Evolutionary conservation across 2,797 vertebrate genomes (phyloP).

Genomic region (Ceryle rudis): DNA sequence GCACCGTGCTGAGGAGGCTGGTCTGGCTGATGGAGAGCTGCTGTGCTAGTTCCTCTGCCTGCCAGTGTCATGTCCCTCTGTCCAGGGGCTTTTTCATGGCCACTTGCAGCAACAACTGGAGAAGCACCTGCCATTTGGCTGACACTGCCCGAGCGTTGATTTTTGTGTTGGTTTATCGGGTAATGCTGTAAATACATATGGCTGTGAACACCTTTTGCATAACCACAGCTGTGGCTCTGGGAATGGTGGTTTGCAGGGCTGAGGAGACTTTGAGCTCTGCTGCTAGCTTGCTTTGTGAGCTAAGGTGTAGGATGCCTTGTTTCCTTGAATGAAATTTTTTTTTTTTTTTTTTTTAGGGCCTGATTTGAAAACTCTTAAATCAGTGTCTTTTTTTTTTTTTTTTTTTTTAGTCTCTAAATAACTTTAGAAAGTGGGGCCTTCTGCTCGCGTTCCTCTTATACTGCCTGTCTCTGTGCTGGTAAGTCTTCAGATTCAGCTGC

Average conservation of each 20-base stretch:
- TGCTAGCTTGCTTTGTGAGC: neutral
- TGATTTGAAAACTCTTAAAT: neutral
- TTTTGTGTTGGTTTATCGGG: constrained; percentile 21
- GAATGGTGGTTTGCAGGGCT: neutral
- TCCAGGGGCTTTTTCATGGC: neutral
- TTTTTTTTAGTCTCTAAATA: neutral
- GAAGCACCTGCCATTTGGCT: constrained; percentile 14
- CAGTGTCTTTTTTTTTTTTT: neutral
- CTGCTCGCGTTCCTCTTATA: neutral
- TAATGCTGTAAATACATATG: constrained; percentile 9
- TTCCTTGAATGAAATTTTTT: neutral
- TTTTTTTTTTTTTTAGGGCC: neutral
- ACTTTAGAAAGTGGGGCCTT: neutral
- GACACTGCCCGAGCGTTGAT: neutral
- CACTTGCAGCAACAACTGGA: neutral
- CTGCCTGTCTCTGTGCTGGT: neutral
- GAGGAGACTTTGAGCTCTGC: neutral
- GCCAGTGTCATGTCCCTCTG: neutral
- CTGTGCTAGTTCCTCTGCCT: neutral
- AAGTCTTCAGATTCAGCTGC: neutral
- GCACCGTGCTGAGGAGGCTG: neutral
- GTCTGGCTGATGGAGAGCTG: neutral
- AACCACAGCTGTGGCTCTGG: neutral
- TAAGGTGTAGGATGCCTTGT: neutral
- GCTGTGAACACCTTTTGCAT: neutral